Conservation (phyloP, 2,797 vertebrate genomes). For the Gallinago stenura region DNA sequence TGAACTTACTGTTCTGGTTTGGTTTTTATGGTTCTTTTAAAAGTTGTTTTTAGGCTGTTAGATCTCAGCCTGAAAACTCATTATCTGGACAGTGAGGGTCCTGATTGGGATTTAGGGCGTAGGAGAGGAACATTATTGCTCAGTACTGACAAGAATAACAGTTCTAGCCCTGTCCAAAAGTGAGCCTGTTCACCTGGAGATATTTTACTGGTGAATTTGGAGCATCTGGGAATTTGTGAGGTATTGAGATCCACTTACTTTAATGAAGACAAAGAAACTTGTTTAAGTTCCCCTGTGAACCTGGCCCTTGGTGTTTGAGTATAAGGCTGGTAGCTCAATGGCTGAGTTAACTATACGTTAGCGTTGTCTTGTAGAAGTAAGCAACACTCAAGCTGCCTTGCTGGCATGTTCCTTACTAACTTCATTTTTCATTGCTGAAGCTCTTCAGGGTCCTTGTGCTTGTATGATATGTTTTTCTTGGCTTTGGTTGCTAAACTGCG, state of each 20-base stretch:
- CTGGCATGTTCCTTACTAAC: background rate
- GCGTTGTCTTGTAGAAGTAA: background rate
- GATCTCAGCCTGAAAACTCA: background rate
- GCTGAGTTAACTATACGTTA: fast-evolving
- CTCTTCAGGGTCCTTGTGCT: background rate
- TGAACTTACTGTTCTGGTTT: background rate
- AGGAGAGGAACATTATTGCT: background rate
- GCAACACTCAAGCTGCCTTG: background rate
- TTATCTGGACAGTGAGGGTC: background rate
- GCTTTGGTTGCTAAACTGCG: constrained; percentile 3
- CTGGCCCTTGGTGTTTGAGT: background rate
- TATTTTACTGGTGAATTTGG: background rate
- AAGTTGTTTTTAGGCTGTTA: background rate
- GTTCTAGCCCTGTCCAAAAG: background rate
- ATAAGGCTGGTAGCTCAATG: background rate
- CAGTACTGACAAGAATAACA: background rate
- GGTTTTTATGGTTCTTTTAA: background rate
- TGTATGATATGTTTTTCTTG: background rate
- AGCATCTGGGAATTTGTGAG: background rate
- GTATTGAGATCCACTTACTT: background rate
- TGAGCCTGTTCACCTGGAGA: background rate
- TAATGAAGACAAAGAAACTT: background rate
- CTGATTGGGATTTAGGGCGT: background rate
- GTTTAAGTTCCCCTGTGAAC: background rate
- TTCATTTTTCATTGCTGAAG: background rate